Base-by-base conservation (phyloP, 2,113 vertebrate species). In the Bagarius yarrelli region DNA sequence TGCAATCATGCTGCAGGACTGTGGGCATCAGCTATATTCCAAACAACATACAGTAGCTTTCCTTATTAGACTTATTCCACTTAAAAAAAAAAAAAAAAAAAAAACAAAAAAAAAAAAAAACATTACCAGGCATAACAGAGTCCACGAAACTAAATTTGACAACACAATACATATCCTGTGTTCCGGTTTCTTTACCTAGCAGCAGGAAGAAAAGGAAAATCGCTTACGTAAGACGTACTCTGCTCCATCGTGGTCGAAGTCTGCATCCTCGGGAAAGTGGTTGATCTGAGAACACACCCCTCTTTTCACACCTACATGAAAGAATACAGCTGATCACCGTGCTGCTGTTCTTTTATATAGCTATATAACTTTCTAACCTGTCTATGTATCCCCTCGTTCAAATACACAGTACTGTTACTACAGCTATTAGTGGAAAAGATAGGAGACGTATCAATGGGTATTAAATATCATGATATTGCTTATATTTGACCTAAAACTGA, bases 201-300 rank as follows among this genome's bases (percentile, higher is more conserved):
- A 30, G 12, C 40, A 76, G 18, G 16, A 83, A 74, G 27, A 44
- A 57, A 81, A 30, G 5, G 36, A 71, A 60, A 44, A 12, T 56
- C 57, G 59, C 88, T 94, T 92, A 96, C 95, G 92, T 87, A 97
- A 91, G 87, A 97, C 94, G 79, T 97, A 97, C 91, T 97, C 96
- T 30, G 96, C 95, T 78, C 96, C 96, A 83, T 97, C 95, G 44
- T 97, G 96, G 91, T 97, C 96, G 74, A 96, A 97, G 90, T 97
- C 96, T 50, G 95, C 95, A 70, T 97, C 96, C 87, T 97, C 96
- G 19, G 96, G 96, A 87, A 97, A 97, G 84, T 97, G 96, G 89
- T 97, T 97, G 87, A 97, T 97, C 92, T 97, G 96, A 78, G 95
- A 95, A 81, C 96, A 97, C 77, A 95, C 92, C 23, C 96, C 96